Conservation (phyloP, 2,888 invertebrate genomes). For the Lucinisca nassula region DNA sequence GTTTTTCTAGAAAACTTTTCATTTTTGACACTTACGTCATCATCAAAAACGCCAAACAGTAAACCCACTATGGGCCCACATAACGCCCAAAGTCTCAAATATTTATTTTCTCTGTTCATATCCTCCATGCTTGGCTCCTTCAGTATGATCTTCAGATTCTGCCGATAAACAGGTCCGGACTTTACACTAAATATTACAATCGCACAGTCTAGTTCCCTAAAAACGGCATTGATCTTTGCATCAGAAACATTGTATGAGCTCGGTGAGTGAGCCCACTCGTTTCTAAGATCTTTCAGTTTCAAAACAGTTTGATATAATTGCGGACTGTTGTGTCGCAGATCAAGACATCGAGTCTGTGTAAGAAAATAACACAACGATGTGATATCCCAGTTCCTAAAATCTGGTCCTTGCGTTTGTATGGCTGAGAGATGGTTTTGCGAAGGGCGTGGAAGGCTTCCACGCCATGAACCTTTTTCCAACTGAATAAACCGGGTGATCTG, state of each 20-base stretch:
- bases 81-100: no score
- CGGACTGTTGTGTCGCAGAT: neutral
- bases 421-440: neutral
- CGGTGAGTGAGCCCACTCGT: neutral
- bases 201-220: neutral
- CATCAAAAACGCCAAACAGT: no score
- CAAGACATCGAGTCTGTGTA: neutral
- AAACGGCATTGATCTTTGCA: neutral
- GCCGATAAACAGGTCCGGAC: no score
- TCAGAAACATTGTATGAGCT: neutral
- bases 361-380: neutral
- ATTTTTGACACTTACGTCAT: no score
- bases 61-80: no score
- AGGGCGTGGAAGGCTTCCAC: neutral
- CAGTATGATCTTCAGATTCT: no score
- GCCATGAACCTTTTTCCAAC: neutral
- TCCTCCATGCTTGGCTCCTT: no score
- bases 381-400: neutral
- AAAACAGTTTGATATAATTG: neutral
- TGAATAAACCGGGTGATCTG: neutral
- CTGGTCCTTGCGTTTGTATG: neutral
- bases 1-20: no score
- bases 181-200: neutral
- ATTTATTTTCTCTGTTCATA: no score
- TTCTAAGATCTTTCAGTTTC: neutral